These are phyloP conservation scores for Cantharis rufa DNA, from an alignment of 2,888 invertebrate genomes.

Conservation along the genomic window DNA sequence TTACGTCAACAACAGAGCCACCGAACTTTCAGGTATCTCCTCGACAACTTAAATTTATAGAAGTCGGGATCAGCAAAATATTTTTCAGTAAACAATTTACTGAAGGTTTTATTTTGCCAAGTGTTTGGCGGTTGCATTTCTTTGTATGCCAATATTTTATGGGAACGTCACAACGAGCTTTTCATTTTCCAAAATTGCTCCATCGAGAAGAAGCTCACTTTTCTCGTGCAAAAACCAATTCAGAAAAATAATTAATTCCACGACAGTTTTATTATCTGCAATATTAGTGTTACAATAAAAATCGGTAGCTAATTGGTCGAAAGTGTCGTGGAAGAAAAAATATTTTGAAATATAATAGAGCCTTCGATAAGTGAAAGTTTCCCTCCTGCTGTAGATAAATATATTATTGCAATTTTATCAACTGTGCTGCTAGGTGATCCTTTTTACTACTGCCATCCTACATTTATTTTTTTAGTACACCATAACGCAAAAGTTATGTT, in stretches of 20 bases:
- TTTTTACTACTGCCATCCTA: slow-evolving; percentile 16
- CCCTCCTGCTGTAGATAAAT: slow-evolving; percentile 7
- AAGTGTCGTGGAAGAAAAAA: not conserved
- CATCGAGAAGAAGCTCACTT: not conserved
- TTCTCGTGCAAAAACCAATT: not conserved
- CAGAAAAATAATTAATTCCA: not conserved
- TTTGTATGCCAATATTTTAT: not conserved
- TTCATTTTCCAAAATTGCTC: not conserved
- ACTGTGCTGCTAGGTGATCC: slow-evolving; percentile 14
- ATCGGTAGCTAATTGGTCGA: not conserved
- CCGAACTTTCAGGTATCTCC: slow-evolving; percentile 31
- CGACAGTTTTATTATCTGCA: not conserved
- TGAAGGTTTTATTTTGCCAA: slow-evolving; percentile 25
- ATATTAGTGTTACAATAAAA: not conserved
- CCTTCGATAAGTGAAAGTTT: not conserved
- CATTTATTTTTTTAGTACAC: slow-evolving; percentile 17
- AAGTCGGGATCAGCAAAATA: slow-evolving; percentile 34
- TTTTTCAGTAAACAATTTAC: slow-evolving; percentile 36
- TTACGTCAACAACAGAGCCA: slow-evolving; percentile 29
- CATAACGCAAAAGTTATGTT: slow-evolving; percentile 23
- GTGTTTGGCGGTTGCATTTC: not conserved
- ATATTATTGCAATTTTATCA: slow-evolving; percentile 24
- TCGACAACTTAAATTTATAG: slow-evolving; percentile 34
- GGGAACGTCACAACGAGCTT: not conserved
- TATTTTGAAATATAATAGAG: not conserved